phyloP scores from a whole-genome alignment of 2,113 vertebrate species.

The Burhinus oedicnemus region DNA sequence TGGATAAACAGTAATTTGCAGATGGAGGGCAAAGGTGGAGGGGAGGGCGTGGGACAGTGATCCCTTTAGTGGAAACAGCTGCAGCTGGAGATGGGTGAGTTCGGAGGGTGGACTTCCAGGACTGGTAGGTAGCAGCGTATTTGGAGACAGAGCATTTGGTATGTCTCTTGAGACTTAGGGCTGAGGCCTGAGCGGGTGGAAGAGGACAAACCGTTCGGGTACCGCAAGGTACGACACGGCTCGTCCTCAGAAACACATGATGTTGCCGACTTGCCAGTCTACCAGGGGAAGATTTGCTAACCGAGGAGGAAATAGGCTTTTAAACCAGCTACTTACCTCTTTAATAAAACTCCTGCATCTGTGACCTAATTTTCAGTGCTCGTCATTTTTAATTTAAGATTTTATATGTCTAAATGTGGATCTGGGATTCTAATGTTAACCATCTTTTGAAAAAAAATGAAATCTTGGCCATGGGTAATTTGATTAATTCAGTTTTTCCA shows the following conservation, averaged over 20 bases:
- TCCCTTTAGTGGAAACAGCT: not conserved
- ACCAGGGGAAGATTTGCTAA: not conserved
- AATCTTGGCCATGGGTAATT: not conserved
- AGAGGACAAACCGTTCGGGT: not conserved
- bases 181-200: not conserved
- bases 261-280: not conserved
- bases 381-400: not conserved
- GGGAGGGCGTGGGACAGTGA: not conserved
- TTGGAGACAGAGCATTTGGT: not conserved
- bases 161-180: not conserved
- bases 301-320: not conserved
- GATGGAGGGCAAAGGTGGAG: not conserved
- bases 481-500: not conserved
- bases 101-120: not conserved
- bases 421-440: not conserved
- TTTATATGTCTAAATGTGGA: not conserved
- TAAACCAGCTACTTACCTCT: not conserved
- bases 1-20: not conserved
- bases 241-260: not conserved
- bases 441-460: not conserved
- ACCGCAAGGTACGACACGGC: rapidly evolving
- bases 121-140: not conserved
- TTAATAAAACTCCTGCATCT: not conserved
- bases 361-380: not conserved
- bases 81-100: not conserved